Base-by-base conservation (phyloP, 2,113 vertebrate genomes). In the Noturus placidus region DNA sequence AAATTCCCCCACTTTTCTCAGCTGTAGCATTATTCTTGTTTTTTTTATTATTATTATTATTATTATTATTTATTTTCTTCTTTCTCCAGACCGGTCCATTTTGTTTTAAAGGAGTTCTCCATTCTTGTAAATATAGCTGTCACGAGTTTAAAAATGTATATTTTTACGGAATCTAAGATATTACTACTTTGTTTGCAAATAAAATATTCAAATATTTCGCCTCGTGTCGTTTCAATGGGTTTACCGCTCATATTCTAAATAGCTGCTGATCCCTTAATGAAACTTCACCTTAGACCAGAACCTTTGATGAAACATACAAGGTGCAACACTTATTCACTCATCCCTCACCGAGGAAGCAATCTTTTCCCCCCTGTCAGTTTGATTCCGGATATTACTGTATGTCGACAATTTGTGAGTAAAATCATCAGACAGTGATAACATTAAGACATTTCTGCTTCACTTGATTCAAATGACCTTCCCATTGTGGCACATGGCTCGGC, bases 131-230 rank as follows among this genome's bases (percentile, higher is more conserved):
- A 95, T 95, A 95, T 85, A 88, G 82, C 91, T 88, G 78, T 95
- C 94, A 95, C 94, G 90, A 94, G 93, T 94, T n/a, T 90, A 85
- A 90, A 94, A 95, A 96, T 95, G 95, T 96, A 96, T 96, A 96
- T 96, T 96, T 96, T 96, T 96, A 96, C 94, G 94, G 95, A 93
- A 93, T 95, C 92, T 95, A 94, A 94, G 93, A 95, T 95, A 95
- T 94, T 95, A 95, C 93, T 94, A 94, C 95, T 95, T 95, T 91
- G 94, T 96, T 96, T 96, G 93, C 94, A 95, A 95, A 95, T 95
- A 95, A 96, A 96, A 94, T 94, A 95, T 93, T 93, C 93, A 94
- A 94, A 91, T 93, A 92, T 89, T 84, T 90, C 78, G 85, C 46
- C 27, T 57, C 13, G 42, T 38, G 14, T 77, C 57, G 9, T 61